These are phyloP conservation scores for Macquaria ambigua DNA, from an alignment of 2,113 vertebrate genomes.

Conservation along the genomic window DNA sequence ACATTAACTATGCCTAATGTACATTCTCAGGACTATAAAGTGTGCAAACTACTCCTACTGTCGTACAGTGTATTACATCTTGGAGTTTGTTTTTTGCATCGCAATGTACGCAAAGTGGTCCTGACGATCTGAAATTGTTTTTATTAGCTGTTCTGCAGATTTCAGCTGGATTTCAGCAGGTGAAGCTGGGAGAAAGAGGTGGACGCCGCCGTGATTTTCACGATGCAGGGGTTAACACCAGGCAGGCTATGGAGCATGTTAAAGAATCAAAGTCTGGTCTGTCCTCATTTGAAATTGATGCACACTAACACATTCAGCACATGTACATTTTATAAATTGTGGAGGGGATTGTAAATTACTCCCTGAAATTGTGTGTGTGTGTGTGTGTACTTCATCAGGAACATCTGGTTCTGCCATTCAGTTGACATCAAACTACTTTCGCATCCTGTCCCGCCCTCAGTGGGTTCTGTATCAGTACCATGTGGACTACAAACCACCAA, in stretches of 20 bases:
- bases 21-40: not conserved
- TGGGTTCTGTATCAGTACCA: conserved; percentile 97
- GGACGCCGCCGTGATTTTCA: conserved; percentile 90
- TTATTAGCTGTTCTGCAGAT: conserved; percentile 82
- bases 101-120: not conserved
- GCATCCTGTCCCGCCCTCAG: conserved; percentile 89
- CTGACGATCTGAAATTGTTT: not conserved
- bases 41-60: not conserved
- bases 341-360: not conserved
- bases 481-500: conserved; percentile 89
- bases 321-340: not conserved
- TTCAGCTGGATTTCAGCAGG: conserved; percentile 91
- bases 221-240: conserved; percentile 90
- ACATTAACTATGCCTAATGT: not conserved
- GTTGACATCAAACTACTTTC: conserved; percentile 90
- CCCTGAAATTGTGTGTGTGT: not conserved
- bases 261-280: conserved; percentile 91
- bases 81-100: not conserved
- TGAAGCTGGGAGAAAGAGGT: conserved; percentile 90
- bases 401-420: conserved; percentile 84
- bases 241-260: conserved; percentile 91
- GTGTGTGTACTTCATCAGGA: conserved; percentile 79
- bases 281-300: not conserved
- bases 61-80: not conserved
- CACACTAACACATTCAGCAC: not conserved